Base-by-base conservation (phyloP, 2,797 vertebrate genomes). In the Enoplosus armatus region DNA sequence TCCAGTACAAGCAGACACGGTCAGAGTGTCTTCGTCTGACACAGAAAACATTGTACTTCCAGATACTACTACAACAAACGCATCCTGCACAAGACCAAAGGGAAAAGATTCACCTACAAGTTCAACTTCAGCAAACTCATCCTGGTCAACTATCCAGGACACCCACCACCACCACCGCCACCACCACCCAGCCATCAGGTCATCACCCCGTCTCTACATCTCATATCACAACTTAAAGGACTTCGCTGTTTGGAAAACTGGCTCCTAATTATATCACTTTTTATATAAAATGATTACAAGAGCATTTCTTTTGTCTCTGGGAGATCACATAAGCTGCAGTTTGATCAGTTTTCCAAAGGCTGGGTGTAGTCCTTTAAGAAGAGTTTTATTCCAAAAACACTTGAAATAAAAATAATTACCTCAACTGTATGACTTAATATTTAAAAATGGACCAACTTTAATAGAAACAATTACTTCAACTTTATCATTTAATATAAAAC, bases 21-120 rank as follows among this genome's bases (percentile, higher is more conserved):
- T 9, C 33, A 72, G 26, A 65, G 27, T 4, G n/a, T n/a, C n/a
- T n/a, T 2, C 9, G 54, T 76, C 24, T 82, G 41, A 81, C 75
- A 54, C 33, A n/a, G 54, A 33, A 60, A 77, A 78, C 50, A 2
- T 80, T 69, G 39, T 8, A 27, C 71, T 87, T 90, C 24, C 93
- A 96, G 95, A 79, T 96, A 96, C 80, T 96, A 96, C 88, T 96
- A 96, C 92, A 96, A 96, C 89, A 96, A 96, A 85, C 93, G 90
- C 62, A 96, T 96, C 77, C 93, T 96, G 82, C 93, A 96, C 90
- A 96, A 96, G 87, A 96, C 95, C 87, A 96, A 96, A 94, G 95
- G 95, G 45, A 96, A 96, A 82, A 77, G 95, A 33, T 96, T 96
- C 88, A 96, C 95, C 79, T 96, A 96, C 90, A 96, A 95, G 91